Conservation (phyloP, 2,888 invertebrate species). For the Myathropa florea region DNA sequence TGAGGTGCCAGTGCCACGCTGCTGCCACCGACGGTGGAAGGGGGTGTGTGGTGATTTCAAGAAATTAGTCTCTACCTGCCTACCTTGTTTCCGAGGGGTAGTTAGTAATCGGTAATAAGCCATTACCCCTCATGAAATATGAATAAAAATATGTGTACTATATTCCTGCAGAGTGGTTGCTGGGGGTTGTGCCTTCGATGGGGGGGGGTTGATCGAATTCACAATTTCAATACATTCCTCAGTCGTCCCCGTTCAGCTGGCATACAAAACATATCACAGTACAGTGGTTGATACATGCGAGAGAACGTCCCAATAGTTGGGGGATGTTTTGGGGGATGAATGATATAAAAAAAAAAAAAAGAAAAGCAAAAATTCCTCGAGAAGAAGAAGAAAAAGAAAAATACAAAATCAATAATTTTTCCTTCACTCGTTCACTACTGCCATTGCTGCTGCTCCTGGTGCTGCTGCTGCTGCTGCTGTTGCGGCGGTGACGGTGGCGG, state of each 20-base stretch:
- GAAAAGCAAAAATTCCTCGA: slow-evolving; percentile 42
- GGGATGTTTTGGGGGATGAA: slow-evolving; percentile 51
- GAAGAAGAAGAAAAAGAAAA: slow-evolving; percentile 58
- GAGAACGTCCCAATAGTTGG: slow-evolving; percentile 25
- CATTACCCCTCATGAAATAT: slow-evolving; percentile 71
- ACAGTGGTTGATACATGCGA: slow-evolving; percentile 60
- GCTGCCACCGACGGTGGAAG: not conserved
- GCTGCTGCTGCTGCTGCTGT: slow-evolving; percentile 66
- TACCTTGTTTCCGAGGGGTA: slow-evolving; percentile 71
- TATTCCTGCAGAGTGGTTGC: slow-evolving; percentile 45
- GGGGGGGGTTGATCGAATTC: slow-evolving; percentile 60
- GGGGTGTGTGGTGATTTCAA: slow-evolving; percentile 55
- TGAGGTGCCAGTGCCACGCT: slow-evolving; percentile 34
- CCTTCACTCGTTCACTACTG: slow-evolving; percentile 54
- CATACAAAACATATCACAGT: slow-evolving; percentile 59
- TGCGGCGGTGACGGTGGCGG: not conserved
- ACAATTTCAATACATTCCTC: slow-evolving; percentile 68
- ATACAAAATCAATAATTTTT: slow-evolving; percentile 69
- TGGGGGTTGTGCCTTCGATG: not conserved
- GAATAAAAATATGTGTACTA: slow-evolving; percentile 69
- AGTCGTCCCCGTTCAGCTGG: not conserved
- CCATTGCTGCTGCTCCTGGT: slow-evolving; percentile 35
- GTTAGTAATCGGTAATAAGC: slow-evolving; percentile 71
- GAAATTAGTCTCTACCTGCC: slow-evolving; percentile 71
- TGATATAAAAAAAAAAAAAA: slow-evolving; percentile 42